These are phyloP conservation scores for Aricia agestis DNA, from an alignment of 1,140 invertebrate species.

Conservation along the genomic window DNA sequence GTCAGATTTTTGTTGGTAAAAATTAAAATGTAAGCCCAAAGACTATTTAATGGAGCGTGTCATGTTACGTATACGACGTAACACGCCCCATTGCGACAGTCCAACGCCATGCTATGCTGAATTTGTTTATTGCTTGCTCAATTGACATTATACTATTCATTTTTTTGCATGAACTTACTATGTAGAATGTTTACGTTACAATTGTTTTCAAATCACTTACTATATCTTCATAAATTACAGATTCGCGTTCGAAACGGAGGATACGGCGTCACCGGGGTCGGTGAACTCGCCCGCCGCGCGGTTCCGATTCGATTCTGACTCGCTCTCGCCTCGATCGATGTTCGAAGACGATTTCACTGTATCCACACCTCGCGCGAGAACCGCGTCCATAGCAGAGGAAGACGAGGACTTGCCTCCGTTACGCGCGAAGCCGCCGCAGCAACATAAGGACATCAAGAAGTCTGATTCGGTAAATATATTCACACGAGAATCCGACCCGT, in stretches of 20 bases:
- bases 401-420: conserved; percentile 62
- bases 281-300: conserved; percentile 71
- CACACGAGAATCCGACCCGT: conserved; percentile 85
- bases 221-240: conserved; percentile 29
- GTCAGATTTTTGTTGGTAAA: too few relatives aligned
- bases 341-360: conserved; percentile 85
- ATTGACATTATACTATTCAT: too few relatives aligned
- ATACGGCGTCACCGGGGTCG: conserved; percentile 55
- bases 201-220: not conserved
- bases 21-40: too few relatives aligned
- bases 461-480: conserved; percentile 93
- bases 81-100: too few relatives aligned
- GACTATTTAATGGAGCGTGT: too few relatives aligned
- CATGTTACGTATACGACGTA: too few relatives aligned
- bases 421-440: conserved; percentile 39
- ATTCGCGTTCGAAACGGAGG: conserved; percentile 59
- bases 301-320: conserved; percentile 69
- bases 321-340: conserved; percentile 72
- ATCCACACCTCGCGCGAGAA: conserved; percentile 42
- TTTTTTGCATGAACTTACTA: too few relatives aligned
- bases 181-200: too few relatives aligned
- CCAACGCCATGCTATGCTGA: too few relatives aligned
- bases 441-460: conserved; percentile 81
- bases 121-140: too few relatives aligned
- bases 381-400: conserved; percentile 66